phyloP scores from a whole-genome alignment of 2,888 invertebrate genomes.

The Drosophila flavopinicola region DNA sequence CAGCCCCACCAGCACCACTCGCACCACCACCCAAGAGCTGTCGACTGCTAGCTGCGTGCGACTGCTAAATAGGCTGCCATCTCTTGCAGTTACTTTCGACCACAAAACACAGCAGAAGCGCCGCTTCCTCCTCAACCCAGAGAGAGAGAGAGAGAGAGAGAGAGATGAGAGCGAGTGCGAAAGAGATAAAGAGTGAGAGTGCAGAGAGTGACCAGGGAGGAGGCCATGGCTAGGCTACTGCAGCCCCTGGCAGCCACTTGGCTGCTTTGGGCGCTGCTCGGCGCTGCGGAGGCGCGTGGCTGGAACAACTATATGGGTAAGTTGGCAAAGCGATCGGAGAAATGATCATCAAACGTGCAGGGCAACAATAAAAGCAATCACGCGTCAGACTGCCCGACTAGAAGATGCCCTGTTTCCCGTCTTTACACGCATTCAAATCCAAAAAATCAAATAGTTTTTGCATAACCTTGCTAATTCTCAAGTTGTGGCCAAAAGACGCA shows the following conservation, averaged over 20 bases:
- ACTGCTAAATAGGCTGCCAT: slow-evolving; percentile 39
- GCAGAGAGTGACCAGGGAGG: not conserved
- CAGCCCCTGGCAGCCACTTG: slow-evolving; percentile 61
- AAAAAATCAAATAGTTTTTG: too few species aligned
- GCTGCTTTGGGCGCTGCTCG: slow-evolving; percentile 64
- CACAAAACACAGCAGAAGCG: slow-evolving; percentile 8
- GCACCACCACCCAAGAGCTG: slow-evolving; percentile 42
- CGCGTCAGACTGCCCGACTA: too few species aligned
- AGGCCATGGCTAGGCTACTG: slow-evolving; percentile 59
- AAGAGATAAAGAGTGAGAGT: too few species aligned
- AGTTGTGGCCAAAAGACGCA: too few species aligned
- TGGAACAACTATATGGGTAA: slow-evolving; percentile 52
- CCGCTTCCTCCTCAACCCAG: slow-evolving; percentile 1
- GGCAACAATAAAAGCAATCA: not conserved
- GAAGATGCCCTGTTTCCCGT: too few species aligned
- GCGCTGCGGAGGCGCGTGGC: slow-evolving; percentile 42
- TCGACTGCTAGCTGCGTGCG: slow-evolving; percentile 6
- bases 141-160: too few species aligned
- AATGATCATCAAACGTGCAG: slow-evolving; percentile 1
- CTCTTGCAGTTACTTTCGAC: slow-evolving; percentile 40
- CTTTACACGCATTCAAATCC: too few species aligned
- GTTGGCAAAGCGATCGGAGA: slow-evolving; percentile 16
- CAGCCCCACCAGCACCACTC: too few species aligned
- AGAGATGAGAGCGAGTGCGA: not conserved
- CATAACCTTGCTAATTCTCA: too few species aligned